Conservation (phyloP, 2,888 invertebrate genomes). For the Notodonta dromedarius region DNA sequence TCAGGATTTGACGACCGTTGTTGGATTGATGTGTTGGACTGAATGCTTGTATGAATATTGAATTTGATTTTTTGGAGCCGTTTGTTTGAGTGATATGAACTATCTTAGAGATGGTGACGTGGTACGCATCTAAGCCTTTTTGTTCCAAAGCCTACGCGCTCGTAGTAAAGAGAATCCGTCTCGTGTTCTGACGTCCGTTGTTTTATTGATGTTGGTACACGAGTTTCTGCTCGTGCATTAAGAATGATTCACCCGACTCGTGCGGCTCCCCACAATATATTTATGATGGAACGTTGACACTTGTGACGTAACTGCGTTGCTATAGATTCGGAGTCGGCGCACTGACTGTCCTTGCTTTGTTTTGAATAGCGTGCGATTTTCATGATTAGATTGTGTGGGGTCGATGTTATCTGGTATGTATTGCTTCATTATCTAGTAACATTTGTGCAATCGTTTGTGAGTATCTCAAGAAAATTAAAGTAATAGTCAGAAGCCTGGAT, state of each 20-base stretch:
- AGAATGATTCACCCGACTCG: constrained; percentile 7
- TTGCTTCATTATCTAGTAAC: too few relatives aligned
- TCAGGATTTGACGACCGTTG: constrained; percentile 5
- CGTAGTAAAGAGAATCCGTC: constrained; percentile 28
- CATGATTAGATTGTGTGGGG: constrained; percentile 22
- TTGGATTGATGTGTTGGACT: not conserved
- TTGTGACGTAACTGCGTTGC: constrained; percentile 33
- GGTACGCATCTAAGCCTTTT: constrained; percentile 24
- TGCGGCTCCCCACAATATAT: constrained; percentile 20
- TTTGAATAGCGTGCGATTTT: constrained; percentile 20
- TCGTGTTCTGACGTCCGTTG: constrained; percentile 21
- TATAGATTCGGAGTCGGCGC: constrained; percentile 35
- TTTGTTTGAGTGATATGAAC: constrained; percentile 15
- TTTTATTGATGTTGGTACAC: constrained; percentile 28
- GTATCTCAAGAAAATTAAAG: not conserved
- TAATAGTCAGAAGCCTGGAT: too few relatives aligned
- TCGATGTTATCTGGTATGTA: not conserved
- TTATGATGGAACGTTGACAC: constrained; percentile 42
- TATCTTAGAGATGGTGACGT: constrained; percentile 22
- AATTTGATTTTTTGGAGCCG: constrained; percentile 22
- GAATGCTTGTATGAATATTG: constrained; percentile 15
- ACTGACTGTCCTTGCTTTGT: constrained; percentile 40
- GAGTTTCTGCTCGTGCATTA: constrained; percentile 7
- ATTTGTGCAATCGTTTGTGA: not conserved
- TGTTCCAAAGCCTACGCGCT: constrained; percentile 26